These are phyloP conservation scores for Myopa tessellatipennis DNA, from an alignment of 2,888 invertebrate genomes.

Conservation along the genomic window DNA sequence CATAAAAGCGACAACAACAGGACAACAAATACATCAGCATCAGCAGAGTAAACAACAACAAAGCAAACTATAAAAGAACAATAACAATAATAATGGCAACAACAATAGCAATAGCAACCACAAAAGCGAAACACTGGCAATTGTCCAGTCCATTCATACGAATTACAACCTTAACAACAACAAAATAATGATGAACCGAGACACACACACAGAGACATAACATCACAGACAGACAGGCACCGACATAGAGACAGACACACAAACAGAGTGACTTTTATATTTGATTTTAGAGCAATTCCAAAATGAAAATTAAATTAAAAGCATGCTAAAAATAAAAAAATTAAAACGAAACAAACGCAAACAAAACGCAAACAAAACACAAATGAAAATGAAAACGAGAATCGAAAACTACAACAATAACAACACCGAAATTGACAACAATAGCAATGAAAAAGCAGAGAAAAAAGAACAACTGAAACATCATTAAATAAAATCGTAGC, in stretches of 20 bases:
- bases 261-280: slow-evolving; percentile 10
- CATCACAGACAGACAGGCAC: slow-evolving; percentile 26
- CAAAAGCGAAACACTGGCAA: neutral
- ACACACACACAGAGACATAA: neutral
- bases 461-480: neutral
- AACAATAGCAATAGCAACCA: slow-evolving; percentile 23
- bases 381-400: slow-evolving; percentile 7
- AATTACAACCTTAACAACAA: slow-evolving; percentile 12
- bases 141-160: slow-evolving; percentile 10
- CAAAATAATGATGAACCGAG: neutral
- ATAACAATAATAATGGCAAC: slow-evolving; percentile 3
- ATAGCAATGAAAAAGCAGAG: neutral
- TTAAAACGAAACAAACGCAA: neutral
- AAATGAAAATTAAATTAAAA: slow-evolving; percentile 11
- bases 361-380: neutral
- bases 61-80: neutral
- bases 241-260: slow-evolving; percentile 17
- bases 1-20: neutral
- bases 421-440: neutral
- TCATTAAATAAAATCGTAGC: slow-evolving; percentile 14
- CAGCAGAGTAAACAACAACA: slow-evolving; percentile 7
- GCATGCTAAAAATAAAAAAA: neutral
- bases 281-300: slow-evolving; percentile 38
- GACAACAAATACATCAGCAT: neutral
- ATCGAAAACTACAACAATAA: neutral